Evolutionary conservation across 2,113 vertebrate species (phyloP).

Genomic region (Xerus inauris): DNA sequence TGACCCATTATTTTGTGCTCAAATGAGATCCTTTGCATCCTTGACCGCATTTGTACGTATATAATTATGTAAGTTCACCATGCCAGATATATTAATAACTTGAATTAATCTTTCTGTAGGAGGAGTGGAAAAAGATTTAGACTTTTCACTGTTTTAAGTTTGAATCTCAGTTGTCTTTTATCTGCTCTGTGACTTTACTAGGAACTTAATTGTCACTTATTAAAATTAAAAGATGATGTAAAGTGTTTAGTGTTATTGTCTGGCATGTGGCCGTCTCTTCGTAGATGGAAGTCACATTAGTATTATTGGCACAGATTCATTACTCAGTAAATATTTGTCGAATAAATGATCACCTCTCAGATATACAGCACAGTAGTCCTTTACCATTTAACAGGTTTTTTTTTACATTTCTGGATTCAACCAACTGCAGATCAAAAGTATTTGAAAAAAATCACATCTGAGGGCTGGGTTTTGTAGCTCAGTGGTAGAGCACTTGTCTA

Average conservation of each 20-base stretch:
- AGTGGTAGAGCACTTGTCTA: too few species aligned
- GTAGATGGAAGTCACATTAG: background rate
- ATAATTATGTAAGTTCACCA: background rate
- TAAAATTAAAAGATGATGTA: background rate
- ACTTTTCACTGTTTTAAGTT: background rate
- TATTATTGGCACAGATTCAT: constrained; percentile 12
- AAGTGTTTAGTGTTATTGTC: background rate
- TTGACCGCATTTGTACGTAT: background rate
- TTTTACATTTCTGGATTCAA: background rate
- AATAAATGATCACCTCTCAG: background rate
- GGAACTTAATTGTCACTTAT: background rate
- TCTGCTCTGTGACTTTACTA: background rate
- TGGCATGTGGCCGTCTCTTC: background rate
- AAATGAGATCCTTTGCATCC: background rate
- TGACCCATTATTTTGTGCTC: background rate
- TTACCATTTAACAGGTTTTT: background rate
- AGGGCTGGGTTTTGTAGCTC: too few species aligned
- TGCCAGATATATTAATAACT: background rate
- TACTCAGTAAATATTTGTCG: constrained; percentile 28
- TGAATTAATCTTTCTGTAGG: background rate
- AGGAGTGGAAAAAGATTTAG: background rate
- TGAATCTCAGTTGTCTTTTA: constrained; percentile 2
- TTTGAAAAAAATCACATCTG: background rate
- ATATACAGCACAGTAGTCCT: background rate
- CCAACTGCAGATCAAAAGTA: background rate